Evolutionary conservation across 2,888 invertebrate species (phyloP).

Genomic region (Ptychoptera albimana): DNA sequence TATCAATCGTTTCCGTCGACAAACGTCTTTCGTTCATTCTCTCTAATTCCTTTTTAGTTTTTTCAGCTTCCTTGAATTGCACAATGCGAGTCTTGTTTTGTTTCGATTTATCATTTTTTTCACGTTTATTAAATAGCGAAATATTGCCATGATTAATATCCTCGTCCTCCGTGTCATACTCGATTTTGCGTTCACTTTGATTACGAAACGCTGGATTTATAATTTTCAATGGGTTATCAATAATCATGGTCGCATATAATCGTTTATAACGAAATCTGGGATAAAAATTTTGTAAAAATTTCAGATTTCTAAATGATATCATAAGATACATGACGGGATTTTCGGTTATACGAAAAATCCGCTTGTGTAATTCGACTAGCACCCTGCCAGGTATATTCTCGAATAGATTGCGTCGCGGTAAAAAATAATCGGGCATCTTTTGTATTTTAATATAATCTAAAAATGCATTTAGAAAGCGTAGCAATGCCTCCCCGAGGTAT

Average conservation of each 20-base stretch:
- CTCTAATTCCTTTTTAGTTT: constrained; percentile 24
- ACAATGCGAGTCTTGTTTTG: neutral
- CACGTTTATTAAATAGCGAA: constrained; percentile 14
- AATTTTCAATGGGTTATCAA: constrained; percentile 35
- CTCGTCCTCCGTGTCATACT: constrained; percentile 7
- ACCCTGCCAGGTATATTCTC: constrained; percentile 49
- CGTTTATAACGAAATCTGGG: constrained; percentile 42
- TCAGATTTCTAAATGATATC: constrained; percentile 49
- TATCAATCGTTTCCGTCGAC: constrained; percentile 37
- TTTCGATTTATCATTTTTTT: constrained; percentile 13
- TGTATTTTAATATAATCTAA: constrained; percentile 43
- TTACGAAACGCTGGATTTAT: constrained; percentile 32
- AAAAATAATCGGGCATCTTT: constrained; percentile 55
- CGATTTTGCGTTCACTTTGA: neutral
- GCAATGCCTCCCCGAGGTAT: constrained; percentile 48
- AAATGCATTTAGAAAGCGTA: constrained; percentile 44
- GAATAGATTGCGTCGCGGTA: constrained; percentile 54
- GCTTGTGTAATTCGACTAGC: constrained; percentile 45
- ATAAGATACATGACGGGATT: constrained; percentile 56
- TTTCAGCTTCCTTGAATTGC: constrained; percentile 11
- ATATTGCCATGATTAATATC: constrained; percentile 20
- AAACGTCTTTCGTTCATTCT: constrained; percentile 15
- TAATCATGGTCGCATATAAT: constrained; percentile 41
- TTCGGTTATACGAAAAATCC: constrained; percentile 49
- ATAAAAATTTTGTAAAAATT: constrained; percentile 45